Evolutionary conservation across 1,140 invertebrate genomes (phyloP).

Genomic region (Heliconius hermathena): DNA sequence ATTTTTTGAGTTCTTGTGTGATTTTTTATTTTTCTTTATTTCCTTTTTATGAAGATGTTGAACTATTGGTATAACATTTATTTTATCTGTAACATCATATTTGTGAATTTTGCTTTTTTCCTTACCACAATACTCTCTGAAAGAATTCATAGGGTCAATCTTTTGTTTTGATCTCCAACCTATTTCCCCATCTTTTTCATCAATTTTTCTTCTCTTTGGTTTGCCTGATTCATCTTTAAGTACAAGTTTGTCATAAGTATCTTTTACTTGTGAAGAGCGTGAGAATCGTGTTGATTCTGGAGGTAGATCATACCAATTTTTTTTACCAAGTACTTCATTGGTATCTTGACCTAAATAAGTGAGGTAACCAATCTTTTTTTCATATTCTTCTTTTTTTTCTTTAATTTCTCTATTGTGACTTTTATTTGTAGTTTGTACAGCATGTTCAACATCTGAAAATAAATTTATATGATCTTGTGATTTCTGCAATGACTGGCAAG

Average conservation of each 20-base stretch:
- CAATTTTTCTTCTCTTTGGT: constrained; percentile 55
- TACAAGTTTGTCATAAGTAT: constrained; percentile 76
- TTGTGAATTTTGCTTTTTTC: neutral
- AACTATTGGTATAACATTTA: neutral
- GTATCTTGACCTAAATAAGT: constrained; percentile 98
- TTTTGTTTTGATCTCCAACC: constrained; percentile 84
- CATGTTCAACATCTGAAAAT: constrained; percentile 92
- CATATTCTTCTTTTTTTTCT: constrained; percentile 97
- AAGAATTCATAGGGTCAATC: constrained; percentile 89
- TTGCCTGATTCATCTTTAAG: constrained; percentile 77
- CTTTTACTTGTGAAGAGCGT: constrained; percentile 64
- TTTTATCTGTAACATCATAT: constrained; percentile 47
- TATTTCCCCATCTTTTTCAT: constrained; percentile 82
- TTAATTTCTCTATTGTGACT: constrained; percentile 96
- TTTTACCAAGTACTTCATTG: constrained; percentile 90
- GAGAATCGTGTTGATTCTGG: constrained; percentile 79
- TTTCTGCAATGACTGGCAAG: constrained; percentile 25
- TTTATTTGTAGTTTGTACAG: constrained; percentile 86
- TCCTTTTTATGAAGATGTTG: constrained; percentile 17
- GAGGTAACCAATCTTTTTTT: constrained; percentile 97
- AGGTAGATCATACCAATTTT: constrained; percentile 91
- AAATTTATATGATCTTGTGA: constrained; percentile 90
- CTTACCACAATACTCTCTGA: constrained; percentile 80
- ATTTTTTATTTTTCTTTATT: constrained; percentile 74
- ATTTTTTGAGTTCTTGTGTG: constrained; percentile 55